Percentiles rank a stretch among this genome's conserved stretches.
Evolutionary conservation across 2,888 invertebrate genomes (phyloP).

Genomic region (Meghimatium bilineatum): DNA sequence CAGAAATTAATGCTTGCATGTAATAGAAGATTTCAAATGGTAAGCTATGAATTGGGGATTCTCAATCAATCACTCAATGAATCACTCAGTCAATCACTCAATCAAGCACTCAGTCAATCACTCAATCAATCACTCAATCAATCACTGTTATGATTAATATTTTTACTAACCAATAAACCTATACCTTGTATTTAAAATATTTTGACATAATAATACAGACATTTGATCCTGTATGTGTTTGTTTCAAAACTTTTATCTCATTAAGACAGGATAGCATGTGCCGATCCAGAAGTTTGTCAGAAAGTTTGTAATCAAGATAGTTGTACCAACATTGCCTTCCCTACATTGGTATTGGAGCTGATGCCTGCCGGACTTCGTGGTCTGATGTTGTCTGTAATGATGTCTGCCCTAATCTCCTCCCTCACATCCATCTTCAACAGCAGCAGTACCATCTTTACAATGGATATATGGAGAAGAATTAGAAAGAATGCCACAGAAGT

Average conservation of each 20-base stretch:
- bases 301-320: conserved; percentile 75
- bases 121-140: no score
- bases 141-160: no score
- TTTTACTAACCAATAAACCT: no score
- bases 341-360: conserved; percentile 77
- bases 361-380: conserved; percentile 79
- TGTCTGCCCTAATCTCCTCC: conserved; percentile 79
- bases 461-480: conserved; percentile 78
- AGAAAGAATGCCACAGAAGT: conserved; percentile 75
- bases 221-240: no score
- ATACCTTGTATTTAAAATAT: no score
- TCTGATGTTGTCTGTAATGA: conserved; percentile 80
- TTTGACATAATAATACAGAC: no score
- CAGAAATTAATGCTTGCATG: no score
- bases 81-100: no score
- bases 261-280: conserved; percentile 78
- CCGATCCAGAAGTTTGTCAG: conserved; percentile 76
- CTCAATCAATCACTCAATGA: no score
- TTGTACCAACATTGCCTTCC: conserved; percentile 79
- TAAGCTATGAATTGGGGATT: no score
- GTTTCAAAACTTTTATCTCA: background rate
- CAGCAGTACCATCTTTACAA: conserved; percentile 79
- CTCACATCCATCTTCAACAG: conserved; percentile 79
- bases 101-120: no score
- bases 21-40: no score